Percentiles rank a stretch among this genome's conserved stretches.
phyloP scores from a whole-genome alignment of 2,113 vertebrate species.

The Neogale vison region DNA sequence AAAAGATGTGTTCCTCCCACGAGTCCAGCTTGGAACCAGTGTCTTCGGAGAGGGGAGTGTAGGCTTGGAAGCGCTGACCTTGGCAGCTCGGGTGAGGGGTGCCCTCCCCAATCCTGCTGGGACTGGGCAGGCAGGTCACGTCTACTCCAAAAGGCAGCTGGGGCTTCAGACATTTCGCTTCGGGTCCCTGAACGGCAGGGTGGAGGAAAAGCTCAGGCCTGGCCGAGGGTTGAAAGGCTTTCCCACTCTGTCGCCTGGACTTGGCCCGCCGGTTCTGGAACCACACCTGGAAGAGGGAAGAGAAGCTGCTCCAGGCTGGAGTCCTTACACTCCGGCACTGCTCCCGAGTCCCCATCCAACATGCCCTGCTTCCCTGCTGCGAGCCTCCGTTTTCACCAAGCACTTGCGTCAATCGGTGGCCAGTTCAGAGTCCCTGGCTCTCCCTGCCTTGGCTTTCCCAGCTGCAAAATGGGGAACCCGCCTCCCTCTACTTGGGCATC shows the following conservation, averaged over 20 bases:
- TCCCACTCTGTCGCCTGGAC: slow-evolving; percentile 88
- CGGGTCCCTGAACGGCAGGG: slow-evolving; percentile 73
- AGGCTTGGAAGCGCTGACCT: slow-evolving; percentile 77
- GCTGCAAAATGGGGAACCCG: neutral
- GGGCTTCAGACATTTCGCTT: slow-evolving; percentile 86
- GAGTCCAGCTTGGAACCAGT: slow-evolving; percentile 87
- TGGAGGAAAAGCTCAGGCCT: neutral
- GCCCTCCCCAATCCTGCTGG: neutral
- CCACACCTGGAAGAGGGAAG: slow-evolving; percentile 88
- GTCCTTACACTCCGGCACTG: neutral
- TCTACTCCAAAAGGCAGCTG: slow-evolving; percentile 75
- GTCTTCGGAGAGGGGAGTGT: slow-evolving; percentile 84
- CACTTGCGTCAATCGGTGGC: neutral
- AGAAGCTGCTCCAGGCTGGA: neutral
- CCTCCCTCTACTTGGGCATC: neutral
- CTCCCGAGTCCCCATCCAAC: neutral
- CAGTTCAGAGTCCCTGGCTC: neutral
- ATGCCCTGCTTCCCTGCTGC: neutral
- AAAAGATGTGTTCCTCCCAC: slow-evolving; percentile 89
- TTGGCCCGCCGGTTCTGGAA: slow-evolving; percentile 95
- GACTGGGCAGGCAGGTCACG: neutral
- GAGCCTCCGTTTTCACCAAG: neutral
- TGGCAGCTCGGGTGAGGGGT: neutral
- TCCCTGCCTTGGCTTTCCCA: neutral
- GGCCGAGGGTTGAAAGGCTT: neutral